Evolutionary conservation across 2,113 vertebrate genomes (phyloP), one percentile per base, ranked within the genome.

Genomic region (Panthera tigris): DNA sequence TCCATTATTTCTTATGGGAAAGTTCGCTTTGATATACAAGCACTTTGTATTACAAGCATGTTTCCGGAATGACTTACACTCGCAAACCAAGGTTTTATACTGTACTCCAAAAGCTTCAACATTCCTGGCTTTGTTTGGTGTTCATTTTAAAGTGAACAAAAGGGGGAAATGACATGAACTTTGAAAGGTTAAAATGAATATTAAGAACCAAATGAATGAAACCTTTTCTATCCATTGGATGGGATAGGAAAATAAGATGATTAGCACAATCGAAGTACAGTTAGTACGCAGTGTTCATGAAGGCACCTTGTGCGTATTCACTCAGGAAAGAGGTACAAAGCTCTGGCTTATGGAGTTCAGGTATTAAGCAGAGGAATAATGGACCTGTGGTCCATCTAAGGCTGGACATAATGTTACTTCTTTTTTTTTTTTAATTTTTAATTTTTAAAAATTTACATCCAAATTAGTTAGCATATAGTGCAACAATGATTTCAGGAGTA

Each of bases 71-170:
- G 57, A 61, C 5, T 61, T 23, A 61, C 23, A 8, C 21, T 23
- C 57, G 0, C 57, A 23, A 61, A 61, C 57, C 21, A 23, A 61
- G 21, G 57, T 61, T 23, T 61, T 61, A 21, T 61, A 21, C 57
- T 61, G 57, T 61, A 88, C 10, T 63, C 41, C 66, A 15, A 78
- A 83, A 5, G 7, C 16, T 87, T 95, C 39, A 68, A 61, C 52
- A 33, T 61, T 69, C 29, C 74, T 61, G 33, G 15, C 68, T 63
- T 88, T 87, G 33, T 74, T 91, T 84, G 52, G 29, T 79, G 9
- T 87, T 93, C 25, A 76, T 95, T 95, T 94, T 76, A 61, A 91
- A 96, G 61, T 29, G 48, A 45, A 78, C 41, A n/a, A 21, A 55
- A 48, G 36, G n/a, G 5, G 39, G 21, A 83, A 94, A 80, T 86